phyloP scores from a whole-genome alignment of 1,140 invertebrate species.

The Ylistrum balloti region DNA sequence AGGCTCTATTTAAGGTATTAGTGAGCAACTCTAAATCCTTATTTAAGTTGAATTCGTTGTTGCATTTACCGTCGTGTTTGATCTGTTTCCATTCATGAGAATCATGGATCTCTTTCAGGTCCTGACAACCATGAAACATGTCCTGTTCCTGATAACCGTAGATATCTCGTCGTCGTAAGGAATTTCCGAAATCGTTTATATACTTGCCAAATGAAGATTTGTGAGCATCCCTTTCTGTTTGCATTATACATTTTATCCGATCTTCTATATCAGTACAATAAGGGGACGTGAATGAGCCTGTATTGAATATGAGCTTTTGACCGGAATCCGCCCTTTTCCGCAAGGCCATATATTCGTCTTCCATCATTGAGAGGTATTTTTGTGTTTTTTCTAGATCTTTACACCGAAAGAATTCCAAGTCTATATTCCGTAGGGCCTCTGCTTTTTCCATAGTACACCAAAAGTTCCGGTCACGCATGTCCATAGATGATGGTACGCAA shows the following conservation, averaged over 20 bases:
- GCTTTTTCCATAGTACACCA: neutral
- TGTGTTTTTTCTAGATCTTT: neutral
- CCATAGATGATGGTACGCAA: neutral
- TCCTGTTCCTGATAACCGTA: too few relatives aligned
- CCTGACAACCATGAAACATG: too few relatives aligned
- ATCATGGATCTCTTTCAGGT: neutral
- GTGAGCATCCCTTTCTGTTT: too few relatives aligned
- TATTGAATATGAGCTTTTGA: neutral
- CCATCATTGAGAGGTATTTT: neutral
- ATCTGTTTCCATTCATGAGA: neutral
- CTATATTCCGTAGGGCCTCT: neutral
- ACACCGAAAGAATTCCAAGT: neutral
- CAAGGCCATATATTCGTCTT: neutral
- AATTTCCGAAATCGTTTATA: too few relatives aligned
- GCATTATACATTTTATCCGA: too few relatives aligned
- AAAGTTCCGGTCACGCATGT: neutral
- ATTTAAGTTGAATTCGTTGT: neutral
- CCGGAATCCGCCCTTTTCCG: neutral
- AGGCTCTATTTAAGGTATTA: neutral
- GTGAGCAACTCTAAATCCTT: neutral
- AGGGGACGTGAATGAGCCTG: neutral
- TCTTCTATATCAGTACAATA: too few relatives aligned
- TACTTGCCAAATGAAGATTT: too few relatives aligned
- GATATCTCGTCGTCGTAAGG: too few relatives aligned
- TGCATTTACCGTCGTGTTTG: too few relatives aligned